phyloP scores from a whole-genome alignment of 2,797 vertebrate genomes.

The Chiloscyllium punctatum region DNA sequence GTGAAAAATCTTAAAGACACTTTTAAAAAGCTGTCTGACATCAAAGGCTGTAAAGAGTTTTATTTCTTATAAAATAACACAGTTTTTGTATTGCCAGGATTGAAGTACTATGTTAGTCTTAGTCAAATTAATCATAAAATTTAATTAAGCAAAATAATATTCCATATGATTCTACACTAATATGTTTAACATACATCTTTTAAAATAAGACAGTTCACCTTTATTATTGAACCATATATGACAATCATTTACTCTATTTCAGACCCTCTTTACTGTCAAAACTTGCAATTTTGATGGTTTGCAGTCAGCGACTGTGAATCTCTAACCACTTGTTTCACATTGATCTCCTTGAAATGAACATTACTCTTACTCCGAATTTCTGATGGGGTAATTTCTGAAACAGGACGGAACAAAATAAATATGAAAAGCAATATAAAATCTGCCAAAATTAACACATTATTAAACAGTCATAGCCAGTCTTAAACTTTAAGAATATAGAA shows the following conservation, averaged over 20 bases:
- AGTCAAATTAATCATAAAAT: not conserved
- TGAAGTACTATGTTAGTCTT: not conserved
- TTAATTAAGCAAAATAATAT: not conserved
- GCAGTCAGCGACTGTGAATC: constrained; percentile 10
- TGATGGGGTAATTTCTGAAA: constrained; percentile 42
- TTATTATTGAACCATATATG: not conserved
- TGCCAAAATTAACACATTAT: not conserved
- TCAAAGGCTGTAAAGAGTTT: not conserved
- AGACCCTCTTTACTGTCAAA: not conserved
- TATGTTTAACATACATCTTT: not conserved
- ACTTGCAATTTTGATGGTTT: not conserved
- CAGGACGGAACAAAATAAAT: not conserved
- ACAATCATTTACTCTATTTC: not conserved
- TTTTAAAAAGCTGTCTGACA: not conserved
- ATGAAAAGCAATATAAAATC: not conserved
- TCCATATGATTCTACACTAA: not conserved
- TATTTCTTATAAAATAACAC: not conserved
- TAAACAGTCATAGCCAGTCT: not conserved
- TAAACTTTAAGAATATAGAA: not conserved
- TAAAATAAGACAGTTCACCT: not conserved
- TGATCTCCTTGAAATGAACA: constrained; percentile 51
- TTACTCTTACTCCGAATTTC: constrained; percentile 45
- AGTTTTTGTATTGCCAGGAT: not conserved
- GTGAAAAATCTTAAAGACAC: not conserved
- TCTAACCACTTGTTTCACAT: constrained; percentile 49